phyloP scores from a whole-genome alignment of 2,888 invertebrate species.

The Endotricha flammealis region DNA sequence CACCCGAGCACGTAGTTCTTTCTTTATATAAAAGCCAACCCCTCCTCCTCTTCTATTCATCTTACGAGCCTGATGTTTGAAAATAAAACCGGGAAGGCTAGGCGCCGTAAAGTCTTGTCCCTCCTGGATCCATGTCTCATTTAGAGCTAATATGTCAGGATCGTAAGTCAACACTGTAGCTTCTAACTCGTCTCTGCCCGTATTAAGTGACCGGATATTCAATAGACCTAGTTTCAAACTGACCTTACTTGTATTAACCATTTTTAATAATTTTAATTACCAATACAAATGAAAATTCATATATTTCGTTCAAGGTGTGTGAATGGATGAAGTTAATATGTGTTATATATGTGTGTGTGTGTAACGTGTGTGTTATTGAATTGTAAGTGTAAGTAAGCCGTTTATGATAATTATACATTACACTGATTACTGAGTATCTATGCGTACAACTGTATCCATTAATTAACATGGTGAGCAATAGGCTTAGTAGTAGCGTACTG shows the following conservation, averaged over 20 bases:
- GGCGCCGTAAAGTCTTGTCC: constrained; percentile 5
- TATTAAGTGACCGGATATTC: constrained; percentile 23
- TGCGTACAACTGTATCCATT: no score
- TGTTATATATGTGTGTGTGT: not conserved
- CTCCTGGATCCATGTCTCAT: constrained; percentile 12
- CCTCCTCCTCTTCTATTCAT: constrained; percentile 11
- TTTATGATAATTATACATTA: no score
- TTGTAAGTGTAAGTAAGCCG: no score
- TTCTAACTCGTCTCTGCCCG: constrained; percentile 19
- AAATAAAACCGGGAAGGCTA: constrained; percentile 11
- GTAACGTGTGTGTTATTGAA: no score
- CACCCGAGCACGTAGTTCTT: constrained; percentile 12
- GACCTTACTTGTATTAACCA: not conserved
- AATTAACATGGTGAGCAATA: no score
- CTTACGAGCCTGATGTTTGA: constrained; percentile 11
- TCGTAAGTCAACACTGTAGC: constrained; percentile 5
- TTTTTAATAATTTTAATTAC: not conserved
- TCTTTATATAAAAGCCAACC: constrained; percentile 11
- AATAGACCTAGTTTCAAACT: constrained; percentile 20
- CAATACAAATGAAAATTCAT: no score
- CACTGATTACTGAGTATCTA: no score
- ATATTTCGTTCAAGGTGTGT: not conserved
- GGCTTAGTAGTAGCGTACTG: no score
- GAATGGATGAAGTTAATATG: constrained; percentile 3
- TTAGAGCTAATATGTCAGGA: constrained; percentile 11